Base-by-base conservation (phyloP, 2,113 vertebrate species). In the Lophochroa leadbeateri region DNA sequence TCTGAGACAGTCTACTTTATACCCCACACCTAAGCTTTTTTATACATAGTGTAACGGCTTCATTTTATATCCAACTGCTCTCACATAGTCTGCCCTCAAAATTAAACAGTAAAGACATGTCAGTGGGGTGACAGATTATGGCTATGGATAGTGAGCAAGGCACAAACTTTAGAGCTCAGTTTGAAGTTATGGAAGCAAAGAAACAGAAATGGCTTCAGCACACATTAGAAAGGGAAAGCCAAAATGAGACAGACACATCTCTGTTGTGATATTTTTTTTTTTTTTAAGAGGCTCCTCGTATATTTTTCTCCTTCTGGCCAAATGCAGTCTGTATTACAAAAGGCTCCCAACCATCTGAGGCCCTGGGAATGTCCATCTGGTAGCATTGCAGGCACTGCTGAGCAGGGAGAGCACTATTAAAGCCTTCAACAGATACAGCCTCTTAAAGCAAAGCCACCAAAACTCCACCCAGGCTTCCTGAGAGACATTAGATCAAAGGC, bases 301-400 rank as follows among this genome's bases (percentile, higher is more conserved):
- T 8, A 31, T 33, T 46, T 86, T 41, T 33, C 28, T 60, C 71
- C 78, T 68, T 31, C 47, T 82, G 69, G 80, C 52, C 76, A 79
- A 80, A 57, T 11, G 3, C n/a, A 82, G 1, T 35, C 13, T 64
- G 69, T 23, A n/a, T 53, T n/a, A 3, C 1, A 17, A 69, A 71
- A 63, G 55, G 76, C 35, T 94, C 37, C 52, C 81, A 94, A 94
- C 13, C 70, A 43, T 6, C 75, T 63, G 94, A 94, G 81, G 43
- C 58, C 63, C 44, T 49, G 72, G 85, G 28, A 86, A 23, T 7
- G 81, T 50, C 80, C 76, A 27, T 82, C 44, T 86, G 82, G 64
- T n/a, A 37, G 33, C 80, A 46, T 7, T 2, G 47, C 41, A 57
- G 83, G 77, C 50, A 9, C 58, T 65, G 67, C 77, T 65, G 74